Evolutionary conservation across 2,113 vertebrate species (phyloP).

Genomic region (Crypturellus undulatus): DNA sequence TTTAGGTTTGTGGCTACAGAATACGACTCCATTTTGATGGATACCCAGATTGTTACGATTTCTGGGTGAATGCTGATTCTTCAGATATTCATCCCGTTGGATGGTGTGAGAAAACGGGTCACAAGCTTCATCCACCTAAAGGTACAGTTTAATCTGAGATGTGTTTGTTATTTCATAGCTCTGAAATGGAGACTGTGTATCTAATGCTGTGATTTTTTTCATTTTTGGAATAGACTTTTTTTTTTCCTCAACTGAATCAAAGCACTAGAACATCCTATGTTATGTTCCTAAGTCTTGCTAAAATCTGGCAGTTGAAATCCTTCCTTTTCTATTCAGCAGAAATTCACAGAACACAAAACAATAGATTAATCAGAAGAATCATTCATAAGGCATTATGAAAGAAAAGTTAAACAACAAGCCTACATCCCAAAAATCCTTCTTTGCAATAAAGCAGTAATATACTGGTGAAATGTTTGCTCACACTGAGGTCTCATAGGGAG

Average conservation of each 20-base stretch:
- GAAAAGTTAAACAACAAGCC: neutral
- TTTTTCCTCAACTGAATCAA: neutral
- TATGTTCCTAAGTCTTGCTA: neutral
- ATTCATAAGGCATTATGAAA: neutral
- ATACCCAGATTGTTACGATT: constrained; percentile 87
- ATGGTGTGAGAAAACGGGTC: constrained; percentile 89
- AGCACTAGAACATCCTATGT: neutral
- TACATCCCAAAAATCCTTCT: neutral
- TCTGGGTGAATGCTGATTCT: constrained; percentile 88
- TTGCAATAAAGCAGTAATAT: neutral
- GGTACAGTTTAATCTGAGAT: constrained; percentile 68
- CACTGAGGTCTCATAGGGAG: neutral
- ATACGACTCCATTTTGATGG: constrained; percentile 87
- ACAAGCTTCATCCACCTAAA: constrained; percentile 88
- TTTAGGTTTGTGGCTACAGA: constrained; percentile 86
- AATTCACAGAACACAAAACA: neutral
- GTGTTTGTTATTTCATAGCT: neutral
- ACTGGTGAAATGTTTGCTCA: neutral
- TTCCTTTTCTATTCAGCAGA: neutral
- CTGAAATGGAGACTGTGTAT: neutral
- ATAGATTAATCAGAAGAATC: neutral
- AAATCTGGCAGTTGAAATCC: neutral
- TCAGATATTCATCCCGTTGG: constrained; percentile 87
- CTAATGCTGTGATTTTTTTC: neutral
- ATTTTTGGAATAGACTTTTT: neutral